These are phyloP conservation scores for Nomada ferruginata DNA, from an alignment of 2,888 invertebrate genomes.

Conservation along the genomic window DNA sequence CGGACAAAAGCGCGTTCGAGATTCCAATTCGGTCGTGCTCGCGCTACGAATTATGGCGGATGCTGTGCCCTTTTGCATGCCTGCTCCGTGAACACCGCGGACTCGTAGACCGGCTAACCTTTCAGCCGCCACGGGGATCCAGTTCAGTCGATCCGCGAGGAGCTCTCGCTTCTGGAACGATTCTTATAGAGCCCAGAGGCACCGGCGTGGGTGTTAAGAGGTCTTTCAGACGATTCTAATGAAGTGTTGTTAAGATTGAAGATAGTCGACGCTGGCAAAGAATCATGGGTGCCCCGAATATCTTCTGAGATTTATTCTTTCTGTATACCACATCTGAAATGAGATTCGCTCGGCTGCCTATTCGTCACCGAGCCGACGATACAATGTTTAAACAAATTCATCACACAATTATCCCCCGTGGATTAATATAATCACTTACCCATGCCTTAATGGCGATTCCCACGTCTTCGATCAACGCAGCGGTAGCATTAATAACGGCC, in stretches of 20 bases:
- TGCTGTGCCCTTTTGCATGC: constrained; percentile 71
- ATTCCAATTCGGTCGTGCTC: constrained; percentile 73
- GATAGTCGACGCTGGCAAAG: not conserved
- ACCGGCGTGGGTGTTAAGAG: not conserved
- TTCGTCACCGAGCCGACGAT: too few relatives aligned
- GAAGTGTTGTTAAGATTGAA: constrained; percentile 13
- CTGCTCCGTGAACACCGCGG: constrained; percentile 39
- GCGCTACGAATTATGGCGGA: constrained; percentile 69
- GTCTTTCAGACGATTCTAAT: not conserved
- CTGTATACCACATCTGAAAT: too few relatives aligned
- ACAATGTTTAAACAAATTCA: not conserved
- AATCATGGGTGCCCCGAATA: not conserved
- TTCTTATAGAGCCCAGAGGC: not conserved
- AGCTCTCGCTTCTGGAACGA: constrained; percentile 26
- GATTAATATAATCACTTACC: not conserved
- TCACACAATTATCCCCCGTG: constrained; percentile 9
- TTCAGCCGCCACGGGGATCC: constrained; percentile 61
- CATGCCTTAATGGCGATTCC: not conserved
- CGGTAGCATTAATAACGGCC: constrained; percentile 24
- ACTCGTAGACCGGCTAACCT: constrained; percentile 63
- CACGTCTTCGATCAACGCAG: too few relatives aligned
- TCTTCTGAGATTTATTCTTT: not conserved
- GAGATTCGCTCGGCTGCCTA: too few relatives aligned
- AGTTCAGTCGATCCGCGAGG: constrained; percentile 57
- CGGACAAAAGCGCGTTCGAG: constrained; percentile 70